Conservation (phyloP, 2,113 vertebrate species). For the Ameiurus melas region DNA sequence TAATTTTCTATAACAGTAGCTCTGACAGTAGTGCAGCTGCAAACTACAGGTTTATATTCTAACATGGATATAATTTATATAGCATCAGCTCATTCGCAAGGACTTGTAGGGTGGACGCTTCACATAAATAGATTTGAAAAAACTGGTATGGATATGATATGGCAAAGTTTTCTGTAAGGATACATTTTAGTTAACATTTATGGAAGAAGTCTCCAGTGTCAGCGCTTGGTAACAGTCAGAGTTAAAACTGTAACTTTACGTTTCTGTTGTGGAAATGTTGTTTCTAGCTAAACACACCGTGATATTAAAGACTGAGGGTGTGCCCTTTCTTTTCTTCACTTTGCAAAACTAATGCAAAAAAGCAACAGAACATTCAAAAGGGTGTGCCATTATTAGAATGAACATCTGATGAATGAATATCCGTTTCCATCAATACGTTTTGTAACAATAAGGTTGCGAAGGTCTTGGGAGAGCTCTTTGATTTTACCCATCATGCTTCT, state of each 20-base stretch:
- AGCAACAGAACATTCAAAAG: background rate
- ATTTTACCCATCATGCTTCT: too few species aligned
- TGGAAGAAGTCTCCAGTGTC: background rate
- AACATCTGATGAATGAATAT: background rate
- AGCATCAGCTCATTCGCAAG: too few species aligned
- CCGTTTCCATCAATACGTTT: too few species aligned
- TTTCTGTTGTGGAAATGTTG: background rate
- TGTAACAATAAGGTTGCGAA: too few species aligned
- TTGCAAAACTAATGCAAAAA: background rate
- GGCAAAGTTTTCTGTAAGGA: background rate
- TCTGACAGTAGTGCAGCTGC: too few species aligned
- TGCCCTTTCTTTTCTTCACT: background rate
- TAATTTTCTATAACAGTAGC: background rate
- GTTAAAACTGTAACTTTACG: background rate
- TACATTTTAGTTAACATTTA: background rate
- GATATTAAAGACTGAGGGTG: background rate
- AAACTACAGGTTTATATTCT: background rate
- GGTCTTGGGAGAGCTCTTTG: too few species aligned
- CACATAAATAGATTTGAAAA: too few species aligned
- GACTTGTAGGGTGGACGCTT: too few species aligned
- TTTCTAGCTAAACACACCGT: background rate
- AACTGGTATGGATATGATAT: too few species aligned
- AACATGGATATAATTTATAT: too few species aligned
- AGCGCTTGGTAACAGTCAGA: background rate
- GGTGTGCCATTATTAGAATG: background rate